Percentiles rank a stretch among this genome's conserved stretches.
phyloP scores from a whole-genome alignment of 2,797 vertebrate genomes.

The Leuciscus waleckii region DNA sequence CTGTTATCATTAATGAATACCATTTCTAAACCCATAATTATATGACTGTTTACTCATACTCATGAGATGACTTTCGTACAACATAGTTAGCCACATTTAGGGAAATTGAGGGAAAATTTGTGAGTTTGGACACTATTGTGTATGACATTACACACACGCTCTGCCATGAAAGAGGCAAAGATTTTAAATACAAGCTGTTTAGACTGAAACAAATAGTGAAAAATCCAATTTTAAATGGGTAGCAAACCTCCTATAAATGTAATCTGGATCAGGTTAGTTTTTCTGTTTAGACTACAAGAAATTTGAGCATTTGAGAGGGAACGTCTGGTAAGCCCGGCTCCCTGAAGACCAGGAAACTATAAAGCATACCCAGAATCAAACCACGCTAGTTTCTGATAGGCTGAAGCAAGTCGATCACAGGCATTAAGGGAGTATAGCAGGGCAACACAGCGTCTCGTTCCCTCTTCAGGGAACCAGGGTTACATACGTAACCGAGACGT shows the following conservation, averaged over 20 bases:
- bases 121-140: not conserved
- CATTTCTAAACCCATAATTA: not conserved
- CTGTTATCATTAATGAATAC: not conserved
- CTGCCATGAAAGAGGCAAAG: not conserved
- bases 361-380: no score
- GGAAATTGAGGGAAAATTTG: not conserved
- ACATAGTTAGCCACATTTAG: not conserved
- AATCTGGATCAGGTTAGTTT: not conserved
- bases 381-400: no score
- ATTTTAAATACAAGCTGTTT: not conserved
- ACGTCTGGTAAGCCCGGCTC: no score
- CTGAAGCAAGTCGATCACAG: no score
- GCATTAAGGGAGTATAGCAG: no score
- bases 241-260: not conserved
- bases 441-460: no score
- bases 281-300: not conserved
- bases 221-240: not conserved
- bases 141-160: not conserved
- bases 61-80: not conserved
- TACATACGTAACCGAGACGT: no score
- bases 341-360: no score
- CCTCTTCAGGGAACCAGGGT: no score
- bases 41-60: not conserved
- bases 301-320: not conserved
- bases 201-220: not conserved